phyloP scores from a whole-genome alignment of 2,113 vertebrate genomes.

The Elephantulus edwardii region DNA sequence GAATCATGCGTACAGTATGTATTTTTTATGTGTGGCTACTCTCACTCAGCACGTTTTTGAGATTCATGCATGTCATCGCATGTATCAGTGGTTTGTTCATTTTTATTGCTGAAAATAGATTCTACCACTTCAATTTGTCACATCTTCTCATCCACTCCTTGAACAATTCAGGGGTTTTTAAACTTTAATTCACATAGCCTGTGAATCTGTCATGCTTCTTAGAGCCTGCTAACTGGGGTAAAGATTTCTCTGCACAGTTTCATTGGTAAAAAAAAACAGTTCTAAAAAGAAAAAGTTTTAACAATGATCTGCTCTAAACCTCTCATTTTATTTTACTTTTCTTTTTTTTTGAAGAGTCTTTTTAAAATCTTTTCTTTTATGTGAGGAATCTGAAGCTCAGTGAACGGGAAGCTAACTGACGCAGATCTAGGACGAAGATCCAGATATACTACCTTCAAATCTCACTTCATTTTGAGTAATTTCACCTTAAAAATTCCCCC shows the following conservation, averaged over 20 bases:
- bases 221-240: neutral
- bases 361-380: too few species aligned
- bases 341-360: too few species aligned
- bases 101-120: slow-evolving; percentile 24
- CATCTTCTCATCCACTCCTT: neutral
- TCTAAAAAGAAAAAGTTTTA: neutral
- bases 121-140: neutral
- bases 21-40: neutral
- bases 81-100: neutral
- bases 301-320: neutral
- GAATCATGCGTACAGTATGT: neutral
- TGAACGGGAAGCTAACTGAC: neutral
- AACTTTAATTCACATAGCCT: neutral
- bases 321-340: too few species aligned
- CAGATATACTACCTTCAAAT: neutral
- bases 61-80: neutral
- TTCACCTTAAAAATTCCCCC: neutral
- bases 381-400: neutral
- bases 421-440: neutral
- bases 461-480: neutral
- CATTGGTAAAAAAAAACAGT: slow-evolving; percentile 15
- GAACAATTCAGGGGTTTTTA: neutral
- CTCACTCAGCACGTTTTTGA: neutral
- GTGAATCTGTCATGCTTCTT: neutral
- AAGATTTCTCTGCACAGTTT: slow-evolving; percentile 11